These are phyloP conservation scores for Anser brachyrhynchus DNA, from an alignment of 2,113 vertebrate genomes.

Conservation along the genomic window DNA sequence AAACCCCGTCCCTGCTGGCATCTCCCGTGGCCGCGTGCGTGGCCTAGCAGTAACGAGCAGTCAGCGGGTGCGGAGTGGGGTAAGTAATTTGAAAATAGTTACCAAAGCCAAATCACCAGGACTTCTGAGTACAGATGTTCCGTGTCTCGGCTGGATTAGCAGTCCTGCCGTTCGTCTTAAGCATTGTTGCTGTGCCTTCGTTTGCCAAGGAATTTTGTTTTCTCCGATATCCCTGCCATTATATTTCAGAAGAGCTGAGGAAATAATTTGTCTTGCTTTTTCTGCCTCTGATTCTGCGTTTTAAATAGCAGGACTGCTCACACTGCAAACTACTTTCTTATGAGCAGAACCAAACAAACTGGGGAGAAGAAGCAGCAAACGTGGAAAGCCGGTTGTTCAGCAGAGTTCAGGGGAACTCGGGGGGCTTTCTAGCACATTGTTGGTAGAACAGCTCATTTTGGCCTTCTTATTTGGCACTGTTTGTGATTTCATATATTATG, in stretches of 20 bases:
- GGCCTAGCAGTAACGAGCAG: neutral
- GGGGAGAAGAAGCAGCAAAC: neutral
- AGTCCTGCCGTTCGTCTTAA: neutral
- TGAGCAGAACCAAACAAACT: neutral
- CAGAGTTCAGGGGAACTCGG: neutral
- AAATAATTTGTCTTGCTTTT: neutral
- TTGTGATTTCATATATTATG: neutral
- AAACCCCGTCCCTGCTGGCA: neutral
- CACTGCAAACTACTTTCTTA: neutral
- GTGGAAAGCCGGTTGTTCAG: neutral
- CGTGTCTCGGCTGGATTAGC: neutral
- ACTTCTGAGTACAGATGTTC: neutral
- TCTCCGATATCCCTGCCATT: neutral
- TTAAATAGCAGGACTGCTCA: neutral
- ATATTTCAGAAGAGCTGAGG: neutral
- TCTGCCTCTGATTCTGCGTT: neutral
- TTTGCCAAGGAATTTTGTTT: slow-evolving; percentile 16
- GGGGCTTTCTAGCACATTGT: neutral
- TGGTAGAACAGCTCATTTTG: neutral
- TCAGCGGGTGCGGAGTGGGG: accelerated
- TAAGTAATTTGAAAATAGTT: neutral
- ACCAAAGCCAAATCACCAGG: neutral
- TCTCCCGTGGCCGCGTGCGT: accelerated
- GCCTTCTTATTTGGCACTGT: neutral
- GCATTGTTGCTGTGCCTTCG: neutral